phyloP scores from a whole-genome alignment of 2,797 vertebrate genomes.

The Erpetoichthys calabaricus region DNA sequence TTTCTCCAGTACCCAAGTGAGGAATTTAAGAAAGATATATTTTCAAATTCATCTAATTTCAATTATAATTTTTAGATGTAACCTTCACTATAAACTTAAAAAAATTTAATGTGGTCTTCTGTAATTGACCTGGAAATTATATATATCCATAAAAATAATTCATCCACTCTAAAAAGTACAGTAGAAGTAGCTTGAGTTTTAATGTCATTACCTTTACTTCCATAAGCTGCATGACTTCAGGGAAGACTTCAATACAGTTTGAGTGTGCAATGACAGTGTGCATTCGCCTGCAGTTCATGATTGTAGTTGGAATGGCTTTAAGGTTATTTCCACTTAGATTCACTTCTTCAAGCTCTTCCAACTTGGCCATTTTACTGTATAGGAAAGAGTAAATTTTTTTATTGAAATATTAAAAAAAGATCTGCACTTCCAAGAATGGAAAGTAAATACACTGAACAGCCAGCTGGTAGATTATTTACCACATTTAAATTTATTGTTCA shows the following conservation, averaged over 20 bases:
- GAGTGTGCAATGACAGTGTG: slow-evolving; percentile 91
- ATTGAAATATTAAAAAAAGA: slow-evolving; percentile 9
- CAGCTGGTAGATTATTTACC: background rate
- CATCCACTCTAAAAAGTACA: too few species aligned
- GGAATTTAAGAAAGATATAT: too few species aligned
- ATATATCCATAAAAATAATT: too few species aligned
- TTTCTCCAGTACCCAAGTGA: too few species aligned
- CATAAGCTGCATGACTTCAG: slow-evolving; percentile 90
- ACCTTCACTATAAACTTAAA: too few species aligned
- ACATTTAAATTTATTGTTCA: background rate
- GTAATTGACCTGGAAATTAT: too few species aligned
- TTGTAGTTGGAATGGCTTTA: slow-evolving; percentile 89
- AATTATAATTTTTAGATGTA: too few species aligned
- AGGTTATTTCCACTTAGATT: slow-evolving; percentile 90
- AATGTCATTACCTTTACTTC: slow-evolving; percentile 75
- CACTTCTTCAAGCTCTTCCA: slow-evolving; percentile 92
- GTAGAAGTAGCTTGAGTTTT: too few species aligned
- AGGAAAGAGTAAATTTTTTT: background rate
- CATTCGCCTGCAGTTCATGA: slow-evolving; percentile 83
- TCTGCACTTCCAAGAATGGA: background rate
- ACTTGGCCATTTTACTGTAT: slow-evolving; percentile 91
- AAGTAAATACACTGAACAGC: background rate
- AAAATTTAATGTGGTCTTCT: too few species aligned
- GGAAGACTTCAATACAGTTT: slow-evolving; percentile 90
- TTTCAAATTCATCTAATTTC: too few species aligned